These are phyloP conservation scores for Chaetophractus vellerosus DNA, from an alignment of 2,797 vertebrate genomes.

Conservation along the genomic window DNA sequence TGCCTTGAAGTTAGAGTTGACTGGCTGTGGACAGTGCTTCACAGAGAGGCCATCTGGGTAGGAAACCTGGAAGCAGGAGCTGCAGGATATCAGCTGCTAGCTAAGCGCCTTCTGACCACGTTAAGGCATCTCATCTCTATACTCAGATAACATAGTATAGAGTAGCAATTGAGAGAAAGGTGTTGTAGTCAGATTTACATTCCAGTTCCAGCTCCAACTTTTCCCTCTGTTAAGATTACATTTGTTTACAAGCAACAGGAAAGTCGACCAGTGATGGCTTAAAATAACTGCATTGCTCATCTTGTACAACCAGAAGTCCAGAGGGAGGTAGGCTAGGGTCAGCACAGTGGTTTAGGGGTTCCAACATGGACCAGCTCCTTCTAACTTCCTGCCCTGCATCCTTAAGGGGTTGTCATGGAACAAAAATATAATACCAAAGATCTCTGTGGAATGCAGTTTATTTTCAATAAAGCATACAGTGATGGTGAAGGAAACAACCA, in stretches of 20 bases:
- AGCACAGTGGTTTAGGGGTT: background rate
- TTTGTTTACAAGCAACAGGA: background rate
- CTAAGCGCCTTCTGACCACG: background rate
- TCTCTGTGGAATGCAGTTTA: constrained; percentile 62
- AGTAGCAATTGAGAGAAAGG: background rate
- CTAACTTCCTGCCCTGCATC: constrained; percentile 59
- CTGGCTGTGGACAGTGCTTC: background rate
- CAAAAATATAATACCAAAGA: constrained; percentile 26
- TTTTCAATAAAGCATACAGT: constrained; percentile 62
- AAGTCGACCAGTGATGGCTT: background rate
- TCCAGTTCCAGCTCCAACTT: background rate
- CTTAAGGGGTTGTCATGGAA: background rate
- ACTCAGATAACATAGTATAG: background rate
- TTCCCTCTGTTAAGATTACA: background rate
- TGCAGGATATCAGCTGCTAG: background rate
- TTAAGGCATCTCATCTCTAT: background rate
- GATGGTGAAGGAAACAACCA: constrained; percentile 61
- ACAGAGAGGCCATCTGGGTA: background rate
- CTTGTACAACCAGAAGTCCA: background rate
- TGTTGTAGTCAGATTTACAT: background rate
- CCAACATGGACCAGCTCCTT: background rate
- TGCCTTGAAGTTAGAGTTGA: background rate
- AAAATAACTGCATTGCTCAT: background rate
- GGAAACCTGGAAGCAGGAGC: background rate
- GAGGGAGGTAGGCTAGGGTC: constrained; percentile 2